Base-by-base conservation (phyloP, 2,888 invertebrate genomes). In the Leucophora obtusa region DNA sequence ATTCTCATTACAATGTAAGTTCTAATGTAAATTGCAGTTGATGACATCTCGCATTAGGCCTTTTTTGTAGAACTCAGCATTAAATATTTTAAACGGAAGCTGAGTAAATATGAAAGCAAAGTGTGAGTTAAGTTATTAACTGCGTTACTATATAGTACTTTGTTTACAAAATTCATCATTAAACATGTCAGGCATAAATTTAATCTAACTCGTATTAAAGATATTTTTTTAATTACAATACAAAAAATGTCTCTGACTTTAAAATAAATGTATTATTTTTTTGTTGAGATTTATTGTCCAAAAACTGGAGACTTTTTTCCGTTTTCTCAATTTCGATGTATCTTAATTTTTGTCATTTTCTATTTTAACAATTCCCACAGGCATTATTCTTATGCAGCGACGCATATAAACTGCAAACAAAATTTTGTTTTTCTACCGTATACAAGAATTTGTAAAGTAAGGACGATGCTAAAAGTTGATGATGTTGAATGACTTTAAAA, bases 401-500 rank as follows among this genome's bases (percentile, higher is more conserved):
- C 65, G 74, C 71, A 63, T 72, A 73, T 59, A 54, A 58, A 69
- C 56, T 66, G 60, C 66, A 66, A 79, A 75, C n/a, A 66, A 59
- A 60, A 74, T 59, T 66, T 69, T 62, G 53, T 56, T 59, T 65
- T 68, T 68, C 59, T 50, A 15, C 7, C 15, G 50, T 47, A 21
- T 50, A 65, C 9, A 69, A 50, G 43, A 50, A 47, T 11, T 51
- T 51, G 21, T 43, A 35, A 35, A 33, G 18, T 28, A 59, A 28
- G 50, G 24, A 54, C 59, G 60, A 21, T 68, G 28, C 9, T 63
- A 15, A 10, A 35, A 1, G 53, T 68, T 56, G 54, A 62, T 74
- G 59, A 21, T 77, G 80, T 59, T 65, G 71, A 72, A 75, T 71
- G 73, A 74, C 81, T 78, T 76, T 73, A 75, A 71, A 77, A 77